These are phyloP conservation scores for Galaxea fascicularis DNA, from an alignment of 92 coral and sea anemone genomes.

Conservation along the genomic window DNA sequence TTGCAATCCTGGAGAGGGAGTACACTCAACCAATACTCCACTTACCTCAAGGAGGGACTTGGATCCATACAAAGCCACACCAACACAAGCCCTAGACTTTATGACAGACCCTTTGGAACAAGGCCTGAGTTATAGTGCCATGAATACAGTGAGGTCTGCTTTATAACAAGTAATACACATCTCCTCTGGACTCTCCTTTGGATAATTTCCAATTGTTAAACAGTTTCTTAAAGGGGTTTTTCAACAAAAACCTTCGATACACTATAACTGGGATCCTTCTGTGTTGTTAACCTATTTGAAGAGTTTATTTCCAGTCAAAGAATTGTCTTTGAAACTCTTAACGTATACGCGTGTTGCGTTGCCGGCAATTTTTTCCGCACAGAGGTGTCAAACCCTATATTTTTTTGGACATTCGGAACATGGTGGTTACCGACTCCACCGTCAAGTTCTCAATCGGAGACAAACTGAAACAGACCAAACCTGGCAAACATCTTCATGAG, in stretches of 20 bases:
- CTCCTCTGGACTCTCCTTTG: slow-evolving; percentile 33
- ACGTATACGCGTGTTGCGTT: slow-evolving; percentile 24
- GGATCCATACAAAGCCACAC: slow-evolving; percentile 17
- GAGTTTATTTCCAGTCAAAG: slow-evolving; percentile 12
- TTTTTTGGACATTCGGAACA: slow-evolving; percentile 14
- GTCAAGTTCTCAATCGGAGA: slow-evolving; percentile 40
- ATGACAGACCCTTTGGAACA: slow-evolving; percentile 34
- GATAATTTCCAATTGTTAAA: slow-evolving; percentile 39
- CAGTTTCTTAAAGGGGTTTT: too few species aligned
- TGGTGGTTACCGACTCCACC: slow-evolving; percentile 15
- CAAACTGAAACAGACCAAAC: too few species aligned
- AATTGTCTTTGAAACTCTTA: slow-evolving; percentile 24
- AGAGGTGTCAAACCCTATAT: slow-evolving; percentile 53
- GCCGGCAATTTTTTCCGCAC: slow-evolving; percentile 39
- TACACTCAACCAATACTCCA: slow-evolving; percentile 49
- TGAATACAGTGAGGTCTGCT: slow-evolving; percentile 63
- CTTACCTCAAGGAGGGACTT: slow-evolving; percentile 35
- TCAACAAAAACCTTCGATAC: slow-evolving; percentile 45
- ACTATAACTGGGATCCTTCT: slow-evolving; percentile 37
- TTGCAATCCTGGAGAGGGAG: slow-evolving; percentile 52
- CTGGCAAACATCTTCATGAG: slow-evolving; percentile 56
- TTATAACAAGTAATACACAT: slow-evolving; percentile 52
- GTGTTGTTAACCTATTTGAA: slow-evolving; percentile 31
- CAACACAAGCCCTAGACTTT: slow-evolving; percentile 52
- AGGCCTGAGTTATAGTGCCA: slow-evolving; percentile 64